A percentile compares a stretch with the other conserved stretches of the same genome.
Evolutionary conservation across 2,888 invertebrate species (phyloP).

Genomic region (Drosophila pseudotalamancana): DNA sequence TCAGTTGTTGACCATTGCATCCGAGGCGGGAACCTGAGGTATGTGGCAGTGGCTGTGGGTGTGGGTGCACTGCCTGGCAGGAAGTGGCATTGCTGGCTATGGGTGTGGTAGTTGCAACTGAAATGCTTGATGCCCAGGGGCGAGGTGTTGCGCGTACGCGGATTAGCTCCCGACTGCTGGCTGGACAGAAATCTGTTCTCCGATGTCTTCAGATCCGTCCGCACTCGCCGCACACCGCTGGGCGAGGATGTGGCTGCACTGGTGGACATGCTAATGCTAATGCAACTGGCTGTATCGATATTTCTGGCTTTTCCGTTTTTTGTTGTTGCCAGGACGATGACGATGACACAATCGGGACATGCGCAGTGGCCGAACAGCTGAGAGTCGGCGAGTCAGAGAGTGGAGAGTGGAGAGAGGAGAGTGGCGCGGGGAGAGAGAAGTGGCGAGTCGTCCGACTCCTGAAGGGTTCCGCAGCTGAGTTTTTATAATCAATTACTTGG

Average conservation of each 20-base stretch:
- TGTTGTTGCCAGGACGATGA: constrained; percentile 30
- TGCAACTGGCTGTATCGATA: constrained; percentile 23
- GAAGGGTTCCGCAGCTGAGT: background rate
- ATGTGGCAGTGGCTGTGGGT: constrained; percentile 36
- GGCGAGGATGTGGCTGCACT: constrained; percentile 54
- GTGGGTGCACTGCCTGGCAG: constrained; percentile 52
- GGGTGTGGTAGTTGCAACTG: background rate
- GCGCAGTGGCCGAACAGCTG: constrained; percentile 74
- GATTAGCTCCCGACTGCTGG: too few relatives aligned
- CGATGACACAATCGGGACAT: constrained; percentile 82
- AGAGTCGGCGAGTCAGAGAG: constrained; percentile 60
- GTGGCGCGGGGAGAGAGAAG: background rate
- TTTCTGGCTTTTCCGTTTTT: constrained; percentile 6
- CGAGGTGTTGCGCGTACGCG: constrained; percentile 66
- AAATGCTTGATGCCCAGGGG: constrained; percentile 67
- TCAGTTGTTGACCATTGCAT: background rate
- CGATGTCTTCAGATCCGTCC: constrained; percentile 84
- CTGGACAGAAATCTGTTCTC: constrained; percentile 81
- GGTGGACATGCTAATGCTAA: constrained; percentile 36
- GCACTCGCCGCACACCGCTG: constrained; percentile 82
- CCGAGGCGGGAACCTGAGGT: constrained; percentile 49
- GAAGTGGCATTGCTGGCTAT: constrained; percentile 32
- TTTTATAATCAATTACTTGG: constrained; percentile 36
- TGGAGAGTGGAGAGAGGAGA: constrained; percentile 11
- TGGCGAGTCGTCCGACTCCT: background rate